Evolutionary conservation across 2,888 invertebrate species (phyloP), one percentile per base, ranked within the genome.

Genomic region (Deladenus siricidicola): DNA sequence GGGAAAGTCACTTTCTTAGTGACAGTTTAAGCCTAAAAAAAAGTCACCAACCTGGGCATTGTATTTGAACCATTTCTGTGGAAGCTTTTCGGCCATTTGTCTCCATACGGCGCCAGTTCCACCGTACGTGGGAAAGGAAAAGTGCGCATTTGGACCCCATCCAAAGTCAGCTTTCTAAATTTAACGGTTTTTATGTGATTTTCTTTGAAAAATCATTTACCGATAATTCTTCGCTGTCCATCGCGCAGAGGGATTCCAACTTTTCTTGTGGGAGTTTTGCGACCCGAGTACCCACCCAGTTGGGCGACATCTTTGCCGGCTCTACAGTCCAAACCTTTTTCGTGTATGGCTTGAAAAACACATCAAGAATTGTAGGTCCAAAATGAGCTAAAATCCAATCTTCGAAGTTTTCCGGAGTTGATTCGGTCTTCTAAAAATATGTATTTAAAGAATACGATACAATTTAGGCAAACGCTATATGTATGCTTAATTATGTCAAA

Each of bases 51-150:
- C 75, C 57, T 72, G 67, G 17, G 65, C 63, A 48, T 74, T 70
- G 62, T 68, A 75, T 49, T 66, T 52, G 65, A 75, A 73, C 77
- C 77, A 77, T 23, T 72, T 65, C 6, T 62, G 57, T 14, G 76
- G 76, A 51, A 77, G 58, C 62, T 74, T 75, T 48, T 70, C 65
- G 6, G 70, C 69, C 74, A 77, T 76, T 28, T 70, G 64, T 48
- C 65, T 68, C 78, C 78, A 78, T 8, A 78, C 76, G 24, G 74
- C 73, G 48, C 78, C 78, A n/a, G 77, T 78, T 44, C 78, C 78
- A 48, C 78, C 78, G 65, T 74, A 71, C 56, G 70, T 75, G 19
- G 78, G 78, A 67, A 78, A 78, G 8, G 71, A 69, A 68, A 78
- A 78, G 26, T 64, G 66, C 4, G 72, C 70, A 58, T 78, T 78